Conservation (phyloP, 1,140 invertebrate genomes). For the Leptopilina clavipes region DNA sequence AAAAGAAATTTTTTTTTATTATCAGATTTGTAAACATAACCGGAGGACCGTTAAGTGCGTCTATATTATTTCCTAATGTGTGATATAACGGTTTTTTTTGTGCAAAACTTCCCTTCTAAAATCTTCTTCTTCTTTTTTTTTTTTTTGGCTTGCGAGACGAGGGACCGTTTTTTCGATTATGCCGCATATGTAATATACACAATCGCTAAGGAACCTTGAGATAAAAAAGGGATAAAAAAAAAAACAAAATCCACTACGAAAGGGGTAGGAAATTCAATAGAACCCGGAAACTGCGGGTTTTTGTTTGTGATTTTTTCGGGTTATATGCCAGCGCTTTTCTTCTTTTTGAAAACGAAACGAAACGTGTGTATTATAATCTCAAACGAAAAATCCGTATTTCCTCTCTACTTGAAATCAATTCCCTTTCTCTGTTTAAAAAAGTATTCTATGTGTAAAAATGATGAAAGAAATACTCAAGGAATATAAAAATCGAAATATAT, state of each 20-base stretch:
- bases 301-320: too few species aligned
- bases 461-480: too few species aligned
- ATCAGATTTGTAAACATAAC: not conserved
- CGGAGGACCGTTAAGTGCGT: constrained; percentile 67
- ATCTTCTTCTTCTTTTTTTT: not conserved
- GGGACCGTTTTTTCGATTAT: constrained; percentile 45
- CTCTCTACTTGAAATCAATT: too few species aligned
- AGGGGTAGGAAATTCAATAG: constrained; percentile 37
- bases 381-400: too few species aligned
- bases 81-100: constrained; percentile 45
- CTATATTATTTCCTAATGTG: not conserved
- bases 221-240: constrained; percentile 35
- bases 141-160: constrained; percentile 39
- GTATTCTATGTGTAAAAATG: too few species aligned
- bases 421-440: too few species aligned
- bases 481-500: too few species aligned
- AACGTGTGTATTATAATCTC: too few species aligned
- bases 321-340: too few species aligned
- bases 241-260: constrained; percentile 32
- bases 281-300: constrained; percentile 63
- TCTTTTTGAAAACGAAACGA: too few species aligned
- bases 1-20: too few species aligned
- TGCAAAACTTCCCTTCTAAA: constrained; percentile 1
- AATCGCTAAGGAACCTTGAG: constrained; percentile 54
- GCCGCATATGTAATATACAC: constrained; percentile 43